Evolutionary conservation across 2,113 vertebrate species (phyloP), one percentile per base, ranked within the genome.

Genomic region (Cebus imitator): DNA sequence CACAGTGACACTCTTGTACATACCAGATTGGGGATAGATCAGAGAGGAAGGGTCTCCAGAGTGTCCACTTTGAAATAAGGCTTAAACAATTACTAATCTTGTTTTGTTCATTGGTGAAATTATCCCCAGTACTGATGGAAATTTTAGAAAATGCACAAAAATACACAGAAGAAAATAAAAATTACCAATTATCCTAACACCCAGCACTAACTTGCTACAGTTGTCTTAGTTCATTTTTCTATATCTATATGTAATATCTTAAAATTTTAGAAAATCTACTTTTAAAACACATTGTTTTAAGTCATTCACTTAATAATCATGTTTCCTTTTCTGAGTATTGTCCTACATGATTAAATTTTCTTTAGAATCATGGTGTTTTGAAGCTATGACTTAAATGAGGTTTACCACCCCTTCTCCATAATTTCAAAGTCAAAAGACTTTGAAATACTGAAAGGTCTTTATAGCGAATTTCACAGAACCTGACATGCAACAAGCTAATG

Each of bases 121-220:
- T 40, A 66, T 37, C 50, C 40, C 30, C 64, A 76, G 21, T 70
- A 37, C 40, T 89, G 3, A 12, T 37, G 23, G 50, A 73, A 85
- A 95, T 66, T 70, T 94, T 86, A 91, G 45, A 87, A 79, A 94
- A 45, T 72, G 32, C 6, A 52, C 20, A 72, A 66, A 93, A 81
- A 16, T 86, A 79, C 50, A 82, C 90, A 81, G 25, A 80, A 86
- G 50, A 50, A 87, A 68, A 66, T 50, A 13, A 96, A 88, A 92
- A 64, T 85, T 8, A 5, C 55, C 68, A 70, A 9, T 75, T n/a
- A 86, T 25, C 30, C 25, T 30, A 13, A 6, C 2, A n/a, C 40
- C 23, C 18, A 72, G 61, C 30, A 32, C 76, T 20, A 7, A 25
- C 87, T 35, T 52, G 6, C 43, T 55, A 9, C 3, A 50, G 23